Evolutionary conservation across 2,113 vertebrate species (phyloP), one percentile per base, ranked within the genome.

Genomic region (Esox niger): DNA sequence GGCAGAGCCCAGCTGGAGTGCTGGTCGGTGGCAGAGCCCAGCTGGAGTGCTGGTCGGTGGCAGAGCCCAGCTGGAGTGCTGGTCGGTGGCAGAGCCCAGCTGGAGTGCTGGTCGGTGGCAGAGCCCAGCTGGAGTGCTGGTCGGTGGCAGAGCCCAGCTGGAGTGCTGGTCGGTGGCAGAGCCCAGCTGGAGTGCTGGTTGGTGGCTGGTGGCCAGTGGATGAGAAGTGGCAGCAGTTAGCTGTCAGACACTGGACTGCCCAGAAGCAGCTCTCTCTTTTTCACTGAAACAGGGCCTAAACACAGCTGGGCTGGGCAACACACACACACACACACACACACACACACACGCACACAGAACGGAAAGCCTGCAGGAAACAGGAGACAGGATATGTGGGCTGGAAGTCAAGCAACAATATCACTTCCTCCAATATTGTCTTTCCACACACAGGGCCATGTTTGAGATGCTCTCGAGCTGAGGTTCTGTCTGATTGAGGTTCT

Each of bases 341-440:
- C 26, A 59, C 57, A 29, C 32, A 25, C 3, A 63, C 63, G 31
- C 5, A 52, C 58, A 71, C 7, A 9, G 5, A 61, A 29, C 13
- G 47, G 23, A 64, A n/a, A 25, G 52, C 25, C 47, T 54, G 46
- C 29, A 87, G 78, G 74, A 82, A 79, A 77, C 77, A 78, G 84
- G 79, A 86, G 83, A 69, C 62, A 74, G 78, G 71, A 80, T 66
- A 76, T 67, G 47, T 73, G 78, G 64, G 60, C 71, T 47, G 80
- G 80, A 87, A 80, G 79, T 70, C 64, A 60, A 78, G 75, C 58
- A 76, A 68, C 70, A 64, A 66, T 55, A 79, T 69, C 67, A 31
- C 31, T 46, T 60, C 62, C 46, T 58, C 46, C 52, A 35, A 60
- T 55, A 11, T 38, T 58, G 49, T 38, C 29, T 62, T 67, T 64